phyloP scores from a whole-genome alignment of 2,113 vertebrate genomes.

The Melanotaenia duboulayi region DNA sequence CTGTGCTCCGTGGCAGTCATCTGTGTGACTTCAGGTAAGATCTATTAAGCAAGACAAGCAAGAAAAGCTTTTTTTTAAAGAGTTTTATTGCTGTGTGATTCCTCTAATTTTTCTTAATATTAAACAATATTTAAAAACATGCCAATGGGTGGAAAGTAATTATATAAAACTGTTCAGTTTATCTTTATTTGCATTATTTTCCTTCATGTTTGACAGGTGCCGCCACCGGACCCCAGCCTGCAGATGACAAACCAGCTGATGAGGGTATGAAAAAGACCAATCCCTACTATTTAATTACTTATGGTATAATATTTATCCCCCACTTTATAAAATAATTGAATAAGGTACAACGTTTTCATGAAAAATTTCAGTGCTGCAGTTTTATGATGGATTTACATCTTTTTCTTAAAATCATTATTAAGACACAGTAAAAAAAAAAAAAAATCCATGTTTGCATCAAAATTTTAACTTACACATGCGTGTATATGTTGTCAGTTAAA shows the following conservation, averaged over 20 bases:
- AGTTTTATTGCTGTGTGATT: no score
- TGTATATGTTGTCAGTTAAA: no score
- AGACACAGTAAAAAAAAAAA: no score
- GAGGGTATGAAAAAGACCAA: constrained; percentile 52
- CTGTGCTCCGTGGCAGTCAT: constrained; percentile 64
- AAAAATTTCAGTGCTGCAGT: no score
- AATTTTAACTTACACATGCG: no score
- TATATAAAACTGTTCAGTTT: background rate
- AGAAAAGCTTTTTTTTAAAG: background rate
- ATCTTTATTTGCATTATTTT: background rate
- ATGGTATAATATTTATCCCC: background rate
- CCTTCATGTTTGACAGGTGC: constrained; percentile 28
- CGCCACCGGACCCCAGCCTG: constrained; percentile 41
- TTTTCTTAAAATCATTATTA: no score
- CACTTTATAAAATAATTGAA: background rate
- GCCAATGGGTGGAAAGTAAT: background rate
- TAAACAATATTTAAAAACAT: no score
- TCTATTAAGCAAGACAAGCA: background rate
- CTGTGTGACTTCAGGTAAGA: constrained; percentile 68
- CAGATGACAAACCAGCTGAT: constrained; percentile 42
- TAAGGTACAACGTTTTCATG: background rate
- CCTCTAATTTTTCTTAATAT: background rate
- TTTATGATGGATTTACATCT: no score
- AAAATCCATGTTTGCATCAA: no score
- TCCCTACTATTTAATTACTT: background rate